Evolutionary conservation across 2,888 invertebrate genomes (phyloP).

Genomic region (Acanthococcus lagerstroemiae): DNA sequence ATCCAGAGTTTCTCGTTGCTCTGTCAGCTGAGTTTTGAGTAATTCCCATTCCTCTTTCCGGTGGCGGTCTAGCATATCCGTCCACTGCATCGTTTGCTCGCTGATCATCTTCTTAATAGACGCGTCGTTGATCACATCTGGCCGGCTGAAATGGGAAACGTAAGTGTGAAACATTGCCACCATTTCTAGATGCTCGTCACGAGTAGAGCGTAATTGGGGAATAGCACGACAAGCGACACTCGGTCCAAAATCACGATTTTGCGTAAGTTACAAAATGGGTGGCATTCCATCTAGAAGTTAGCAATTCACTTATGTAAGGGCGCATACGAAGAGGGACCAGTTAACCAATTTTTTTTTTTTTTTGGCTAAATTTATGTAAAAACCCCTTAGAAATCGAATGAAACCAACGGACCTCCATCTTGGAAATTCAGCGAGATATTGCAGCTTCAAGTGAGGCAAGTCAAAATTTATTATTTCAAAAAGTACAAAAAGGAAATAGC

Average conservation of each 20-base stretch:
- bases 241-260: background rate
- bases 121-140: constrained; percentile 67
- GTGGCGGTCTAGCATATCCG: constrained; percentile 74
- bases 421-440: too few relatives aligned
- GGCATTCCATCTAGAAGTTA: background rate
- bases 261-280: background rate
- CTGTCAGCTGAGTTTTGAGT: constrained; percentile 69
- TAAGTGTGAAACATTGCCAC: background rate
- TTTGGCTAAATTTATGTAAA: too few relatives aligned
- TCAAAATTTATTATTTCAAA: too few relatives aligned
- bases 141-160: constrained; percentile 52
- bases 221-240: too few relatives aligned
- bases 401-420: background rate
- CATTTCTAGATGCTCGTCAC: too few relatives aligned
- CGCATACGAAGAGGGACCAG: too few relatives aligned
- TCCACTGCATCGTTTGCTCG: constrained; percentile 92
- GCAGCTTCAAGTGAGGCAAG: too few relatives aligned
- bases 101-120: constrained; percentile 70
- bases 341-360: too few relatives aligned
- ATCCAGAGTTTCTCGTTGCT: constrained; percentile 61
- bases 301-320: too few relatives aligned
- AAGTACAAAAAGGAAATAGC: too few relatives aligned
- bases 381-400: too few relatives aligned
- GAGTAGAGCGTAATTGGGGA: too few relatives aligned
- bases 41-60: constrained; percentile 71